Evolutionary conservation across 2,888 invertebrate genomes (phyloP).

Genomic region (Celastrina argiolus): DNA sequence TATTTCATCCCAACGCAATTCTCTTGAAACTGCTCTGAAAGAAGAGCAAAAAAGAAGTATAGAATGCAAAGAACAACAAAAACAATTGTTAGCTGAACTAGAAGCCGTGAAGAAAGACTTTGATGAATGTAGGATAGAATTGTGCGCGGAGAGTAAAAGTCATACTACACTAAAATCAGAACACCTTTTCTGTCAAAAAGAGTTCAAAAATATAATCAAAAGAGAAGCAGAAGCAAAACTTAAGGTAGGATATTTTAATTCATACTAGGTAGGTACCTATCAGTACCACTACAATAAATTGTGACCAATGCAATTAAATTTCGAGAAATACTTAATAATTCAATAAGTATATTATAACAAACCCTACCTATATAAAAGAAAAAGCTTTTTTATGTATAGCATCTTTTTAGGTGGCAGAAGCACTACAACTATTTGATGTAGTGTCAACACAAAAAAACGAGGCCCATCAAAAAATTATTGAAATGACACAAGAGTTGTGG

Average conservation of each 20-base stretch:
- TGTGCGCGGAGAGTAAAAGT: conserved; percentile 54
- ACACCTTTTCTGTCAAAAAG: conserved; percentile 51
- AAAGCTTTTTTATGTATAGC: too few species aligned
- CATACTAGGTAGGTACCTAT: too few species aligned
- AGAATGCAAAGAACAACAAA: conserved; percentile 59
- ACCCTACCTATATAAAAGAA: too few species aligned
- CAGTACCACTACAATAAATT: too few species aligned
- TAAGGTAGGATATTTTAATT: too few species aligned
- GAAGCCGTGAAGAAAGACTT: conserved; percentile 45
- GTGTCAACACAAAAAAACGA: conserved; percentile 60
- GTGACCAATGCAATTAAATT: too few species aligned
- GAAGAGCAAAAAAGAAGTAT: conserved; percentile 65
- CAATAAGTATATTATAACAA: too few species aligned
- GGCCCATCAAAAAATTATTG: conserved; percentile 49
- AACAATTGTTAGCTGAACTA: conserved; percentile 49
- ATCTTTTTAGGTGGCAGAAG: conserved; percentile 59
- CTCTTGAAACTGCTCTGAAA: conserved; percentile 50
- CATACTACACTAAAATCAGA: conserved; percentile 54
- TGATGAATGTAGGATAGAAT: conserved; percentile 55
- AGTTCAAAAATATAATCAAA: conserved; percentile 50
- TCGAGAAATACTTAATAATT: too few species aligned
- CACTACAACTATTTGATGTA: conserved; percentile 63
- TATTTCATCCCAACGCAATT: conserved; percentile 42
- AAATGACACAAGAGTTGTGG: conserved; percentile 70
- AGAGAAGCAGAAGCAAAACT: conserved; percentile 67